Evolutionary conservation across 2,888 invertebrate species (phyloP), one percentile per base, ranked within the genome.

Genomic region (Drosophila picticornis): DNA sequence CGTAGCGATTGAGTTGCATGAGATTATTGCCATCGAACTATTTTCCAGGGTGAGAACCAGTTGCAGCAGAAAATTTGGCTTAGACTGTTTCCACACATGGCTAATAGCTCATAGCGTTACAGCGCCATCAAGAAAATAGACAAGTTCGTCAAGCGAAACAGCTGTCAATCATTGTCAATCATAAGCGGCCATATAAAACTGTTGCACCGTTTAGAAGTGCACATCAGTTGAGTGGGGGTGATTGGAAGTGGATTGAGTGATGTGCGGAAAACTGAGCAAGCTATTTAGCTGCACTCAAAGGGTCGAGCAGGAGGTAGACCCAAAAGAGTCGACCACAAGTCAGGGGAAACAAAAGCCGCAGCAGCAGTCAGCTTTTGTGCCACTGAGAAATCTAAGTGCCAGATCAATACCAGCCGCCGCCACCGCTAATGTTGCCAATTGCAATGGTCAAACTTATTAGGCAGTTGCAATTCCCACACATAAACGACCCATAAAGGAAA

Each of bases 251-350:
- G 10, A 40, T n/a, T 40, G 40, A n/a, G 43, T 22, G 22, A 40
- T 40, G 40, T n/a, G 88, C 57, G 52, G 51, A 9, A 73, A 55
- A 31, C 52, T 84, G 43, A 59, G 50, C 51, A 72, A 65, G 32
- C 67, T 73, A 27, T 80, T 84, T 19, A 55, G 68, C 57, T 84
- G 83, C 64, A 68, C 73, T 9, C 57, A 66, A 11, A 46, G 59
- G 11, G 11, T 11, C n/a, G 56, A 59, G 9, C 56, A 62, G 27
- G 52, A 63, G 9, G 16, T n/a, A 22, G 11, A n/a, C 19, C 13
- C 40, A 40, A 40, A 40, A 13, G 9, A 13, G n/a, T n/a, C 29
- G n/a, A 16, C 0, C n/a, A 9, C 11, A 27, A 16, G 4, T 1
- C 29, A n/a, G 50, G 10, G 9, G 9, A 10, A 48, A 16, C 25